Conservation (phyloP, 2,113 vertebrate genomes). For the Cyrtonyx montezumae region DNA sequence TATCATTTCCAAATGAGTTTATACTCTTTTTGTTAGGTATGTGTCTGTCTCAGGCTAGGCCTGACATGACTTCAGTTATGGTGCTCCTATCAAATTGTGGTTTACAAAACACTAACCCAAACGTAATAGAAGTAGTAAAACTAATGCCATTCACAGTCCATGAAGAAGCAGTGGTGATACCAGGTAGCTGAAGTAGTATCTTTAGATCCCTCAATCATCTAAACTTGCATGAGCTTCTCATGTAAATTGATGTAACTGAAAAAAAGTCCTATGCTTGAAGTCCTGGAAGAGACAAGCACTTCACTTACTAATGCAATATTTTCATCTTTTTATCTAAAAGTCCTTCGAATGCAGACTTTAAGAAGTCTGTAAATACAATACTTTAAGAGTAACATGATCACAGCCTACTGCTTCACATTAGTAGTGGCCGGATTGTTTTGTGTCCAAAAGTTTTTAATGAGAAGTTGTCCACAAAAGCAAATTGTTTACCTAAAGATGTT, state of each 20-base stretch:
- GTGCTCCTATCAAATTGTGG: neutral
- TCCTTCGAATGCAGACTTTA: neutral
- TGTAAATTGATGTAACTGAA: no score
- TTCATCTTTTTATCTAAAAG: neutral
- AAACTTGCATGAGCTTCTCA: neutral
- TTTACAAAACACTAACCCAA: neutral
- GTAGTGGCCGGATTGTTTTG: neutral
- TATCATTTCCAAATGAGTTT: neutral
- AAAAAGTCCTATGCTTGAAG: no score
- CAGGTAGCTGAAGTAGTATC: neutral
- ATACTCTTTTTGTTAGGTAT: neutral
- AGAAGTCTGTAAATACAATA: fast-evolving
- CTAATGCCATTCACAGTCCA: neutral
- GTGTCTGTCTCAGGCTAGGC: neutral
- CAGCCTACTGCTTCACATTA: neutral
- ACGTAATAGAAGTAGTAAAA: neutral
- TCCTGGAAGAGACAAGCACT: neutral
- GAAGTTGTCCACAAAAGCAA: neutral
- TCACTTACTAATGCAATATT: neutral
- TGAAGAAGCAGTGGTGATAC: neutral
- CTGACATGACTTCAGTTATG: neutral
- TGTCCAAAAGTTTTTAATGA: neutral
- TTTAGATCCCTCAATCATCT: neutral
- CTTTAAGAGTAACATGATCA: neutral
- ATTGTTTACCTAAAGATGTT: neutral